Conservation (phyloP, 2,888 invertebrate species). For the Digitonthophagus gazella region DNA sequence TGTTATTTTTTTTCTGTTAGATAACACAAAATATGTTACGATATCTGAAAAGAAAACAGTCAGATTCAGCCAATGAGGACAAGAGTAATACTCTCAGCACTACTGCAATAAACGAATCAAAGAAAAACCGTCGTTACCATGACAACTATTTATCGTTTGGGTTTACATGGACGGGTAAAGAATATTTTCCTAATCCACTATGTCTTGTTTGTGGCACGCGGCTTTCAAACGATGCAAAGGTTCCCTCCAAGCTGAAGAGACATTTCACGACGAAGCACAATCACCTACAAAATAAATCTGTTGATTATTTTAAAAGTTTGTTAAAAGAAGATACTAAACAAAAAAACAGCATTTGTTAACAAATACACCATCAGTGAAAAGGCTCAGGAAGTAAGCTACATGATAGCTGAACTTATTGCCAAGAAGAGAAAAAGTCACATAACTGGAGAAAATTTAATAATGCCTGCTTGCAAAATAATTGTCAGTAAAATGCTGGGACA, state of each 20-base stretch:
- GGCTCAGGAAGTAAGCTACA: slow-evolving; percentile 7
- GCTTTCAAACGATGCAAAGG: slow-evolving; percentile 1
- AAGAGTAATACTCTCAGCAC: neutral
- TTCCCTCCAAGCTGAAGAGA: neutral
- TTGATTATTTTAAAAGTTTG: slow-evolving; percentile 8
- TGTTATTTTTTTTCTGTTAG: neutral
- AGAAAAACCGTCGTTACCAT: neutral
- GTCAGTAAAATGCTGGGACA: slow-evolving; percentile 6
- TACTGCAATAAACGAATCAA: neutral
- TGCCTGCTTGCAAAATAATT: slow-evolving; percentile 13
- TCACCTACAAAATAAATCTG: neutral
- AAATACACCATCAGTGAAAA: slow-evolving; percentile 1
- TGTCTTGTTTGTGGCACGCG: neutral
- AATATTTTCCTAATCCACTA: slow-evolving; percentile 1
- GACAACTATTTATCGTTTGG: neutral
- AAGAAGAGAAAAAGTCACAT: slow-evolving; percentile 1
- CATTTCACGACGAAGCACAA: neutral
- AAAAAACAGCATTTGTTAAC: neutral
- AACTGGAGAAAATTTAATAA: too few species aligned
- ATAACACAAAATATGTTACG: neutral
- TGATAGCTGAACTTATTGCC: slow-evolving; percentile 5
- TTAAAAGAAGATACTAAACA: slow-evolving; percentile 1
- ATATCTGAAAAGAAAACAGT: neutral
- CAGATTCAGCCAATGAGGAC: neutral
- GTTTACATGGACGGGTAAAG: neutral